Base-by-base conservation (phyloP, 2,797 vertebrate genomes). In the Malacoctenus gilli region DNA sequence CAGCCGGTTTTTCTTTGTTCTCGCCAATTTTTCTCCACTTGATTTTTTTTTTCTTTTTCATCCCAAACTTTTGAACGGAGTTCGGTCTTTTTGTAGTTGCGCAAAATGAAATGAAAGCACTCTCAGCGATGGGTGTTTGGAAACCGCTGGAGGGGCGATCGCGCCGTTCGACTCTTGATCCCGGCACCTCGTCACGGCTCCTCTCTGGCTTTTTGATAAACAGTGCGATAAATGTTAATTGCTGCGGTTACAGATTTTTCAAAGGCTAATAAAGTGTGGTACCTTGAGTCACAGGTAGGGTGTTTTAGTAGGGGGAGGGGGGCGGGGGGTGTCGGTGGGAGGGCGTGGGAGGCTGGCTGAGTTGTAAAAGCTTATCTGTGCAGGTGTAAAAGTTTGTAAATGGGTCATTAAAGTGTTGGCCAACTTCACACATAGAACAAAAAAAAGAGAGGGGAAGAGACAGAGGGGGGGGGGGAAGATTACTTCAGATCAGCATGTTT, bases 361-460 rank as follows among this genome's bases (percentile, higher is more conserved):
- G 72, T 77, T 77, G 76, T 89, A 88, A 88, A 87, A 80, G 83
- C 76, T 88, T 89, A 90, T 90, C 85, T 84, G 79, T 59, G 81
- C 81, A 89, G 88, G 87, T 89, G 87, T 90, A 87, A 89, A 89
- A 87, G 83, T 90, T 87, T 83, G 80, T 89, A 89, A 90, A 91
- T 86, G 83, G 83, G 77, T 85, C 85, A 85, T 89, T 89, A 90
- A 90, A 89, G 72, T 79, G 71, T 85, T 80, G 80, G 86, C 86
- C 76, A 88, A 89, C 87, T 89, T 87, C 78, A 84, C 80, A 86
- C 81, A 84, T 75, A 51, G 80, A 87, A 76, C 73, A 78, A 60
- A 76, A 70, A 66, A 64, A 68, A 61, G 63, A 15, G 30, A 61
- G 49, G 63, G n/a, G n/a, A n/a, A n/a, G n/a, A n/a, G n/a, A n/a